phyloP scores from a whole-genome alignment of 2,888 invertebrate species.

The Hyalella azteca region DNA sequence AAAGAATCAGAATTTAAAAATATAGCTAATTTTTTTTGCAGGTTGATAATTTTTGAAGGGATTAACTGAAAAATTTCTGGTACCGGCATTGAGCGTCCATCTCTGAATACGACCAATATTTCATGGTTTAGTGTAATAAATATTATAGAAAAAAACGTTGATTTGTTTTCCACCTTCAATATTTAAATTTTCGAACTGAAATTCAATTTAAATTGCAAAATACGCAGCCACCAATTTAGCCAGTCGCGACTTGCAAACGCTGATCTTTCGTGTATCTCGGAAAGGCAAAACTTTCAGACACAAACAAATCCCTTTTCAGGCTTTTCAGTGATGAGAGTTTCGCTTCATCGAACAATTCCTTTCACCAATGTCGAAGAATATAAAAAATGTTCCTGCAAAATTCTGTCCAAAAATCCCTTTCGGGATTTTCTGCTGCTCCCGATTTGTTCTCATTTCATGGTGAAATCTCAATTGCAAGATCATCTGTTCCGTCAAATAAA shows the following conservation, averaged over 20 bases:
- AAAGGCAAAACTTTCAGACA: background rate
- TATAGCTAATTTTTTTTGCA: no score
- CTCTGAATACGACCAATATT: background rate
- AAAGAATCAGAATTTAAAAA: no score
- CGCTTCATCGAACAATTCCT: background rate
- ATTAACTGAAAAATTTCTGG: background rate
- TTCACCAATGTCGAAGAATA: background rate
- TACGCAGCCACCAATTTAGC: no score
- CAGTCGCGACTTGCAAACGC: background rate
- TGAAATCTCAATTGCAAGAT: conserved; percentile 7
- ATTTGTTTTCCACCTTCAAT: background rate
- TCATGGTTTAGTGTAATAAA: background rate
- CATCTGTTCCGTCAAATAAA: background rate
- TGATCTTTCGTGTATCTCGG: background rate
- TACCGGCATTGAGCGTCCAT: background rate
- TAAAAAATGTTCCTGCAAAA: background rate
- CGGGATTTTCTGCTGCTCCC: background rate
- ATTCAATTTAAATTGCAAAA: no score
- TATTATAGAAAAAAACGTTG: background rate
- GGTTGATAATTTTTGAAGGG: no score
- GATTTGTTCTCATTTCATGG: background rate
- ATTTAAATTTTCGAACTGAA: background rate
- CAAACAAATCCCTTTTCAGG: background rate
- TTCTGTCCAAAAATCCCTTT: background rate
- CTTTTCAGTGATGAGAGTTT: background rate